A percentile compares a stretch with the other conserved stretches of the same genome.
These are phyloP conservation scores for Mus minutoides DNA, from an alignment of 2,797 vertebrate species.

Conservation along the genomic window DNA sequence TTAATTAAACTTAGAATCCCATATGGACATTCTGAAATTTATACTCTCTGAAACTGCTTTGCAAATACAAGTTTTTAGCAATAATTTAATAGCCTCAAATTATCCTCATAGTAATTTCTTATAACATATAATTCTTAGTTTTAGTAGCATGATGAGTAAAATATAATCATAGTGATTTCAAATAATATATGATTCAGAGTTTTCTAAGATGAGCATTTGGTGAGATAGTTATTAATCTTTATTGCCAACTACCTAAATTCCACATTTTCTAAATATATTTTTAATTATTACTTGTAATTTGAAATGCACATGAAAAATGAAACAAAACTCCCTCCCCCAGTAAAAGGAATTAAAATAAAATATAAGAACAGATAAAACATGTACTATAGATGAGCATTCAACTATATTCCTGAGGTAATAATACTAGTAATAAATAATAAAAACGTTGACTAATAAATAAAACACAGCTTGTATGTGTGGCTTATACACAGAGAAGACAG, in stretches of 20 bases:
- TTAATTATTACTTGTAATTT: constrained; percentile 35
- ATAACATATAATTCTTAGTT: not conserved
- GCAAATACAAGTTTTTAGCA: constrained; percentile 50
- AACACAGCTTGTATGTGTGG: fast-evolving
- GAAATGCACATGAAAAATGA: not conserved
- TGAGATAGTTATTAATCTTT: constrained; percentile 42
- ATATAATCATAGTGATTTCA: constrained; percentile 2
- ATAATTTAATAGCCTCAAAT: constrained; percentile 40
- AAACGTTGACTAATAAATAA: not conserved
- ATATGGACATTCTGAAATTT: constrained; percentile 28
- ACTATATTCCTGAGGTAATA: not conserved
- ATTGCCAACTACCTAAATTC: constrained; percentile 36
- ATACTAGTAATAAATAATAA: not conserved
- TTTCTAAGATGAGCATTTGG: constrained; percentile 30
- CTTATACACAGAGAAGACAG: not conserved
- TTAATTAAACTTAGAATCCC: constrained; percentile 43
- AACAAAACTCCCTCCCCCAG: not conserved
- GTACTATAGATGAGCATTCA: not conserved
- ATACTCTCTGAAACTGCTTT: constrained; percentile 38
- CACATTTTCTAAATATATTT: constrained; percentile 28
- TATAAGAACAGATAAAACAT: not conserved
- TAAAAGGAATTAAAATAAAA: not conserved
- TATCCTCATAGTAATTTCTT: not conserved
- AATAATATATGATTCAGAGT: not conserved
- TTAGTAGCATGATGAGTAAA: constrained; percentile 18